Evolutionary conservation across 2,888 invertebrate genomes (phyloP).

Genomic region (Xestia xanthographa): DNA sequence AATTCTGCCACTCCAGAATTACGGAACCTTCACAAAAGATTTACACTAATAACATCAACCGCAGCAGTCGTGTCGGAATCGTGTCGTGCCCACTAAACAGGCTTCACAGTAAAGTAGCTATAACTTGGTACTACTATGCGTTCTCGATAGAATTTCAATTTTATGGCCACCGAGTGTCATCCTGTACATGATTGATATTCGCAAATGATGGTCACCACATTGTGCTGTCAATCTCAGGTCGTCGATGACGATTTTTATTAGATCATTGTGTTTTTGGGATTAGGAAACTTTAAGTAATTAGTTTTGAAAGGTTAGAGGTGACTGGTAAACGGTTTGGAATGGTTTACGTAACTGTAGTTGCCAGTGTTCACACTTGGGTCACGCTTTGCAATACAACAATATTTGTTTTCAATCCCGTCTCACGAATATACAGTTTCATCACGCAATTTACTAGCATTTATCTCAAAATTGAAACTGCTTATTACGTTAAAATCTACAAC

Average conservation of each 20-base stretch:
- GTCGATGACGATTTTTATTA: constrained; percentile 48
- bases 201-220: constrained; percentile 76
- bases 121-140: constrained; percentile 74
- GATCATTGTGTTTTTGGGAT: constrained; percentile 35
- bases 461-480: no score
- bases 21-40: constrained; percentile 56
- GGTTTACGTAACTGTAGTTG: constrained; percentile 17
- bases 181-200: constrained; percentile 79
- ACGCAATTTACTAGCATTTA: not conserved
- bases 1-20: constrained; percentile 40
- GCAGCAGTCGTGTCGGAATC: constrained; percentile 64
- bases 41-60: constrained; percentile 65
- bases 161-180: constrained; percentile 76
- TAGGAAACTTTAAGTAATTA: constrained; percentile 47
- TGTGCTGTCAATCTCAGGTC: constrained; percentile 75
- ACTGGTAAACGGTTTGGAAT: not conserved
- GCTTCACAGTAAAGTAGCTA: constrained; percentile 75
- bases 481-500: not conserved
- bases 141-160: constrained; percentile 81
- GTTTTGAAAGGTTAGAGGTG: constrained; percentile 17
- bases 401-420: not conserved
- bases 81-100: constrained; percentile 60
- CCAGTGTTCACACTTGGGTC: not conserved
- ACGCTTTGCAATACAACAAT: constrained; percentile 1
- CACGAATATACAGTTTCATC: constrained; percentile 13